phyloP scores from a whole-genome alignment of 2,888 invertebrate species.

The Ganaspis brasiliensis region DNA sequence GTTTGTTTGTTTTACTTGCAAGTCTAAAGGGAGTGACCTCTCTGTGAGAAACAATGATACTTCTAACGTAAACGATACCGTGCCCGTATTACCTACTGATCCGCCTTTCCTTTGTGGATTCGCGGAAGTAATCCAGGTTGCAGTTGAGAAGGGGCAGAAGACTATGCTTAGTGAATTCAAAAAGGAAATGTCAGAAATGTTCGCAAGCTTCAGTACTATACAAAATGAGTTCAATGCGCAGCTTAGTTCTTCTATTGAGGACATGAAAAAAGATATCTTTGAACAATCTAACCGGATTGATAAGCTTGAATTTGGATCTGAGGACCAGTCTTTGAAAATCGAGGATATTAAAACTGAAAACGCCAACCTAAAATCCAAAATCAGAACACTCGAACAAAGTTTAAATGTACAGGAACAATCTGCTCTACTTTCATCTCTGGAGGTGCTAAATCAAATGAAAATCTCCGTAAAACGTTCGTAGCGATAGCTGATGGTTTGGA shows the following conservation, averaged over 20 bases:
- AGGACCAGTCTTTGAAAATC: not conserved
- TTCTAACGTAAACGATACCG: too few relatives aligned
- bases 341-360: not conserved
- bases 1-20: not conserved
- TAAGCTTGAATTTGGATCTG: not conserved
- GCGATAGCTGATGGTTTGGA: not conserved
- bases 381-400: not conserved
- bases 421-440: not conserved
- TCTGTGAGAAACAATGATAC: slow-evolving; percentile 82
- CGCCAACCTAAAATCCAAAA: not conserved
- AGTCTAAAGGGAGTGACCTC: slow-evolving; percentile 78
- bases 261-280: not conserved
- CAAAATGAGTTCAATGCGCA: not conserved
- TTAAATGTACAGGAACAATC: not conserved
- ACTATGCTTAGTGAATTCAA: not conserved
- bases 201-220: not conserved
- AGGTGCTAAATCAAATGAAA: not conserved
- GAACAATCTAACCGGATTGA: not conserved
- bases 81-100: not conserved
- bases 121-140: too few relatives aligned
- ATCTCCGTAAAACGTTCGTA: not conserved
- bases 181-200: not conserved
- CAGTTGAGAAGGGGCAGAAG: not conserved
- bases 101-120: too few relatives aligned
- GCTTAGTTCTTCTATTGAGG: not conserved